phyloP scores from a whole-genome alignment of 2,797 vertebrate genomes.

The Pampus argenteus region DNA sequence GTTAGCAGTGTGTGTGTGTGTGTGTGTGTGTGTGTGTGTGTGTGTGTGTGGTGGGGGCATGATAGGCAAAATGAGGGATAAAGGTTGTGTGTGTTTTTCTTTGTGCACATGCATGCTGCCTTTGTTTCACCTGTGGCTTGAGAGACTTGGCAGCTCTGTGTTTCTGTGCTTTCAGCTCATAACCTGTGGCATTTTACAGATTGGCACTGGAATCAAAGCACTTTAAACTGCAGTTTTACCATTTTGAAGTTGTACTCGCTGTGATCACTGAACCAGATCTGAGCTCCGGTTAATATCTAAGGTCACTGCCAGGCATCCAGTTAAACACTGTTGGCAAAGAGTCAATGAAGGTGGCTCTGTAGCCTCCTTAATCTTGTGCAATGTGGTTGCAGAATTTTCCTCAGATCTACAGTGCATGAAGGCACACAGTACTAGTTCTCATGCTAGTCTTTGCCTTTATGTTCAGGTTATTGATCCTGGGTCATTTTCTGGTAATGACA shows the following conservation, averaged over 20 bases:
- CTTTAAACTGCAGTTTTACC: constrained; percentile 37
- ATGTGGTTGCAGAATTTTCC: constrained; percentile 24
- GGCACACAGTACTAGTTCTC: neutral
- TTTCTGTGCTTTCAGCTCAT: constrained; percentile 42
- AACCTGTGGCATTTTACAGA: constrained; percentile 54
- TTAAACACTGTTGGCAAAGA: constrained; percentile 57
- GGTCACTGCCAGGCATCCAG: constrained; percentile 51
- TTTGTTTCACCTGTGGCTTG: constrained; percentile 60
- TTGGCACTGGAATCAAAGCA: constrained; percentile 63
- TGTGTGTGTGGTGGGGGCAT: constrained; percentile 1
- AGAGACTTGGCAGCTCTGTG: constrained; percentile 45
- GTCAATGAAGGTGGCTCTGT: constrained; percentile 28
- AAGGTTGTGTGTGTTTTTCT: constrained; percentile 30
- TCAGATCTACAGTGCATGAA: constrained; percentile 18
- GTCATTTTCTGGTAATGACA: constrained; percentile 10
- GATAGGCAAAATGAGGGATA: constrained; percentile 17
- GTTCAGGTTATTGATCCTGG: constrained; percentile 13
- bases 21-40: neutral
- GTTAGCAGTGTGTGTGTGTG: neutral
- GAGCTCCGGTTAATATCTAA: constrained; percentile 58
- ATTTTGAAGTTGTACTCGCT: constrained; percentile 38
- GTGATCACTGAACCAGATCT: constrained; percentile 57
- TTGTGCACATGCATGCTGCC: constrained; percentile 21
- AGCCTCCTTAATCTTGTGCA: constrained; percentile 38
- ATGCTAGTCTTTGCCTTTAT: neutral